A percentile compares a stretch with the other conserved stretches of the same genome.
Conservation (phyloP, 1,140 invertebrate genomes). For the Cyphomyrmex costatus region DNA sequence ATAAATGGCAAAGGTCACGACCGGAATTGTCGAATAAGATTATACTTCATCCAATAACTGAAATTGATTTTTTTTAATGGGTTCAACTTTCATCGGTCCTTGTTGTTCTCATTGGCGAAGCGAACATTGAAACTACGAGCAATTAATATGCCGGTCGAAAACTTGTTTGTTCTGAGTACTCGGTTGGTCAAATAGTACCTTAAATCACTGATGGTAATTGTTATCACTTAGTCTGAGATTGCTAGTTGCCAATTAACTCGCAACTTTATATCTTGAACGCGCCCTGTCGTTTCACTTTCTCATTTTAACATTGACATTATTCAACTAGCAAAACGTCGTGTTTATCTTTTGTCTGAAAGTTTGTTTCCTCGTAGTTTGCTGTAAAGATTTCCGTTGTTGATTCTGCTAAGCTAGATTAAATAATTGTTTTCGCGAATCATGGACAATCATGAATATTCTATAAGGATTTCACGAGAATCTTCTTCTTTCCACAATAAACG, state of each 20-base stretch:
- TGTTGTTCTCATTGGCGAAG: neutral
- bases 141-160: neutral
- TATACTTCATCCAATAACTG: constrained; percentile 3
- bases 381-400: neutral
- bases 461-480: neutral
- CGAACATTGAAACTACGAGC: neutral
- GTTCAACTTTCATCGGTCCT: neutral
- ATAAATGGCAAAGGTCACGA: neutral
- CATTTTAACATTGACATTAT: constrained; percentile 8
- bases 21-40: neutral
- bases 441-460: neutral
- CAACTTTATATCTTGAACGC: neutral
- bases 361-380: neutral
- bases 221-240: constrained; percentile 9
- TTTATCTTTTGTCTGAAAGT: constrained; percentile 19
- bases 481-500: neutral
- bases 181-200: neutral
- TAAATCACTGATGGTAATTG: constrained; percentile 3
- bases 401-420: constrained; percentile 3
- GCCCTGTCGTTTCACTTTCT: neutral
- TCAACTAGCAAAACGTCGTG: neutral
- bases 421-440: neutral
- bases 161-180: constrained; percentile 6
- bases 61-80: constrained; percentile 9
- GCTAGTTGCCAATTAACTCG: constrained; percentile 20